Evolutionary conservation across 2,888 invertebrate species (phyloP), one percentile per base, ranked within the genome.

Genomic region (Idaea dimidiata): DNA sequence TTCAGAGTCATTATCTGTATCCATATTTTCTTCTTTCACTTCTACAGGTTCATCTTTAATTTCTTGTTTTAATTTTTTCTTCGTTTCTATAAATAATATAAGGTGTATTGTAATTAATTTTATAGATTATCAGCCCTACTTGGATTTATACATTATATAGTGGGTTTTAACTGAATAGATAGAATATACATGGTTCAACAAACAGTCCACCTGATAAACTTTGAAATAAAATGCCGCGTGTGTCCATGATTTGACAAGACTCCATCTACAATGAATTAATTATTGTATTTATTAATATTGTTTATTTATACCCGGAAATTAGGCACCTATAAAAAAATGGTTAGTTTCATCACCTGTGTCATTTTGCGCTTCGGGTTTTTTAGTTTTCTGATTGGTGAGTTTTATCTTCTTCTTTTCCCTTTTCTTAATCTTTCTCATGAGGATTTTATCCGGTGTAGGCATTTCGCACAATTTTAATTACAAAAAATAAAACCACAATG

Each of bases 371-470:
- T 67, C 67, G 54, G 68, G 74, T 59, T 75, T 72, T 33, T 72
- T 79, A 1, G 95, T 90, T 78, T 95, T 94, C 72, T 94, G 73
- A 60, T 83, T 82, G 14, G 80, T 78, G 10, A 95, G 77, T 70
- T 94, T 94, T 31, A 94, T 79, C 79, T 95, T 97, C 70, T 94
- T 95, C 74, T 95, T 95, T 74, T 96, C 96, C 0, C 95, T 93
- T 76, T 96, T 96, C 69, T 95, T 96, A 43, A 97, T 96, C 87
- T 97, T 97, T 62, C 95, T 93, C 94, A 96, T 94, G 24, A 96
- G 87, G 59, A 96, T 93, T 87, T 95, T 96, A 68, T 96, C 96
- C 62, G 94, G 94, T 1, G 94, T 89, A 58, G 94, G 94, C 95
- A 95, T 95, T 74, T 66, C 79, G 54, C 16, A 57, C 17, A 16